Evolutionary conservation across 1,140 invertebrate species (phyloP).

Genomic region (Aphelenchoides fujianensis): DNA sequence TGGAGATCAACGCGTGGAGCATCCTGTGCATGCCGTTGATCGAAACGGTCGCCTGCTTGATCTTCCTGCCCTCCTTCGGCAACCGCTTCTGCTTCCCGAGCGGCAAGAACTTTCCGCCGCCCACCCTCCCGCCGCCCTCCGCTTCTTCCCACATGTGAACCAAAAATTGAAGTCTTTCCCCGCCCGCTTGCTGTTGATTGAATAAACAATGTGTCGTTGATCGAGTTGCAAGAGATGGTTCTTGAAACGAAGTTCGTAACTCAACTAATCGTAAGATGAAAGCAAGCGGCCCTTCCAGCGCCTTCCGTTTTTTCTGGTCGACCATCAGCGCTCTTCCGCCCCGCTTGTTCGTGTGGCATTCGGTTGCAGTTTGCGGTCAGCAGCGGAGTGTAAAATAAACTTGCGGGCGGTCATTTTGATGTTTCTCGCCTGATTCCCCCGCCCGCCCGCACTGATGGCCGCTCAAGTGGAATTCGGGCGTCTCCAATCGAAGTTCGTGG

Average conservation of each 20-base stretch:
- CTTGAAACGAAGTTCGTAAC: too few relatives aligned
- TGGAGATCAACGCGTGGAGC: constrained; percentile 3
- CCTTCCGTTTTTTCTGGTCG: too few relatives aligned
- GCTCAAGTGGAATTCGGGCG: background rate
- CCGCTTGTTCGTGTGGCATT: background rate
- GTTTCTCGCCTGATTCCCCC: background rate
- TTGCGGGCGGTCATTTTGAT: background rate
- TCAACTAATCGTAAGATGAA: too few relatives aligned
- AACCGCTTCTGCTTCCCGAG: background rate
- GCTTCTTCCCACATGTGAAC: too few relatives aligned
- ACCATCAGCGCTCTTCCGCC: too few relatives aligned
- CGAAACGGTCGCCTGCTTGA: background rate
- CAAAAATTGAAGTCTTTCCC: too few relatives aligned
- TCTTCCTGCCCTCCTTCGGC: constrained; percentile 8
- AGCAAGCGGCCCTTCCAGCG: too few relatives aligned
- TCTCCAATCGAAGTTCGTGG: background rate
- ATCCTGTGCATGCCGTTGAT: background rate
- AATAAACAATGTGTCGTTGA: too few relatives aligned
- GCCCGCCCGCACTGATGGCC: too few relatives aligned
- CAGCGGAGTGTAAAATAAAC: background rate
- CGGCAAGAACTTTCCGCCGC: background rate
- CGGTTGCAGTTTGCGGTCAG: background rate
- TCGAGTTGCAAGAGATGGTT: too few relatives aligned
- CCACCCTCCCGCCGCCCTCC: background rate
- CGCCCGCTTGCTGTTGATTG: too few relatives aligned